phyloP scores from a whole-genome alignment of 1,140 invertebrate species.

The Proctacanthus coquilletti region DNA sequence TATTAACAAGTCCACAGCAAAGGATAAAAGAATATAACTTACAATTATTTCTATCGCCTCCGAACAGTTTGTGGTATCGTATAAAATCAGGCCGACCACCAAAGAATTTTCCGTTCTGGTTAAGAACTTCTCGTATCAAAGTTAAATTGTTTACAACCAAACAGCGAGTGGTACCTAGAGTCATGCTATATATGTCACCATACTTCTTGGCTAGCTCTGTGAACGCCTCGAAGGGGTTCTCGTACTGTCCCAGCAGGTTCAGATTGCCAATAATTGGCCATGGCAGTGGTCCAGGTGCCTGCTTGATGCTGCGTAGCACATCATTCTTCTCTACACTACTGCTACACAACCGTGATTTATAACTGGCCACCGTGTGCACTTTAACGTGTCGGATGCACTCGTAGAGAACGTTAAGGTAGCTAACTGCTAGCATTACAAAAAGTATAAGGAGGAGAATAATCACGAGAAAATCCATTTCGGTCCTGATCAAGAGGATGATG shows the following conservation, averaged over 20 bases:
- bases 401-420: constrained; percentile 3
- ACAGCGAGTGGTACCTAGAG: constrained; percentile 50
- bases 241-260: constrained; percentile 44
- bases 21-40: no score
- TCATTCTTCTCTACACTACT: constrained; percentile 1
- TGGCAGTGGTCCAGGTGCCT: constrained; percentile 43
- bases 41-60: constrained; percentile 62
- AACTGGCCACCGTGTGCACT: background rate
- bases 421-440: background rate
- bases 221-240: constrained; percentile 57
- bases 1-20: no score
- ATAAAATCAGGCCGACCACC: constrained; percentile 66
- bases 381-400: constrained; percentile 2
- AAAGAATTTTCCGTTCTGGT: constrained; percentile 63
- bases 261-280: constrained; percentile 58
- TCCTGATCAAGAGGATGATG: no score
- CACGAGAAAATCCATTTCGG: background rate
- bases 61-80: constrained; percentile 56
- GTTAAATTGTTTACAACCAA: constrained; percentile 61
- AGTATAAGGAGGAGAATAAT: background rate
- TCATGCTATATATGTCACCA: constrained; percentile 59
- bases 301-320: constrained; percentile 2
- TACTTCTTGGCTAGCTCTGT: constrained; percentile 49
- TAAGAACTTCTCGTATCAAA: constrained; percentile 60
- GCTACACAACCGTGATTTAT: background rate